Base-by-base conservation (phyloP, 1,140 invertebrate species). In the Drosophila teissieri region DNA sequence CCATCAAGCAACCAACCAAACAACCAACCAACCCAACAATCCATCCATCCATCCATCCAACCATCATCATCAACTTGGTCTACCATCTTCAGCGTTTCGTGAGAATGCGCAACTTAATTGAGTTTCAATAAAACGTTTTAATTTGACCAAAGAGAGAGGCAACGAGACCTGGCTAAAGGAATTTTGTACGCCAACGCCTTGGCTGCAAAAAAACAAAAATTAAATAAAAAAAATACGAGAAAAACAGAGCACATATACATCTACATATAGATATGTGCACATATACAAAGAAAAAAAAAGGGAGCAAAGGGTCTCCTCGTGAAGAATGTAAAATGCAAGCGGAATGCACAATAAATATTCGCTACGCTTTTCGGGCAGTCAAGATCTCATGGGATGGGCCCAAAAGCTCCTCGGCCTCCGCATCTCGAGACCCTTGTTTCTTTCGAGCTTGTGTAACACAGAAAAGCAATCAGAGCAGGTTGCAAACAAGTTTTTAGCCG, bases 81-180 rank as follows among this genome's bases (percentile, higher is more conserved):
- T 42, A 56, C 24, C 54, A 10, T 44, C 15, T 61, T 62, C 46
- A 39, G 56, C 22, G 45, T 73, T 82, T 77, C 52, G 83, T 88
- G 83, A 89, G 84, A 88, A 88, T 89, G 72, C 72, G 63, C 83
- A 67, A 83, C 73, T 83, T 88, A 88, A 88, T 88, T 88, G 83
- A 88, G 83, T 88, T 89, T 88, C 83, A 88, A 88, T 88, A 88
- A 89, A 88, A 88, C 80, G 84, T 83, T 88, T 88, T 79, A 88
- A 83, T 88, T 89, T 83, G 72, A 69, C 64, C 68, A 78, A 55
- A 48, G 37, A 39, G 40, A 12, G 36, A 36, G 27, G 27, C 34
- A 10, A 5, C 17, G 54, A 63, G 76, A 68, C 52, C 48, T 65
- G 72, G 58, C 56, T 46, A 64, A 65, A 88, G 84, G 83, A 88